Conservation (phyloP, 2,113 vertebrate genomes). For the Pollachius pollachius region DNA sequence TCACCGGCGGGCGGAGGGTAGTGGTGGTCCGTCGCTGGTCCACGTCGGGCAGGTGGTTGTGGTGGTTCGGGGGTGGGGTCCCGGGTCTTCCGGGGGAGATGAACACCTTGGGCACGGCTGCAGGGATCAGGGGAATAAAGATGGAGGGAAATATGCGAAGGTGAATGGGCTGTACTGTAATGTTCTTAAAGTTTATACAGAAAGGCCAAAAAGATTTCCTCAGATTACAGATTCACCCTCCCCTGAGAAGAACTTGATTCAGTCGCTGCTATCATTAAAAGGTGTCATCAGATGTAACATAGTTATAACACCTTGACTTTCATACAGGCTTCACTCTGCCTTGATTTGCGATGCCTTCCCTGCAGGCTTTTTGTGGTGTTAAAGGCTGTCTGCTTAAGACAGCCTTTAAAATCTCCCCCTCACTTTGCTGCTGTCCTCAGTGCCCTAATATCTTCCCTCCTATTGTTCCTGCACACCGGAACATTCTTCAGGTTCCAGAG, state of each 20-base stretch:
- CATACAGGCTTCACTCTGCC: slow-evolving; percentile 29
- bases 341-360: not conserved
- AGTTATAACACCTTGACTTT: slow-evolving; percentile 20
- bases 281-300: slow-evolving; percentile 6
- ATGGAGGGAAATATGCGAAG: slow-evolving; percentile 41
- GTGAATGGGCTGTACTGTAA: no score
- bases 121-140: slow-evolving; percentile 44
- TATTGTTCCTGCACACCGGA: slow-evolving; percentile 32
- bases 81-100: slow-evolving; percentile 78
- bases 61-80: slow-evolving; percentile 61
- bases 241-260: no score
- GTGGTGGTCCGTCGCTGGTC: slow-evolving; percentile 71
- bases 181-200: slow-evolving; percentile 22
- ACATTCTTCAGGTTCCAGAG: slow-evolving; percentile 37
- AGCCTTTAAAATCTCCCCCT: slow-evolving; percentile 33
- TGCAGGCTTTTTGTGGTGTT: slow-evolving; percentile 17
- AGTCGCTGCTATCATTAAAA: slow-evolving; percentile 25
- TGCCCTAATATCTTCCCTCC: slow-evolving; percentile 7
- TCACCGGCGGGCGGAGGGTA: slow-evolving; percentile 51
- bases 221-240: no score
- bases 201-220: no score
- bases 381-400: slow-evolving; percentile 24
- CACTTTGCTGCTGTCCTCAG: slow-evolving; percentile 37
- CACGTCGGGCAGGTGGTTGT: slow-evolving; percentile 76
- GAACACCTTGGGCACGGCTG: slow-evolving; percentile 79